A percentile compares a stretch with the other conserved stretches of the same genome.
Evolutionary conservation across 2,797 vertebrate species (phyloP).

Genomic region (Microtus agrestis): DNA sequence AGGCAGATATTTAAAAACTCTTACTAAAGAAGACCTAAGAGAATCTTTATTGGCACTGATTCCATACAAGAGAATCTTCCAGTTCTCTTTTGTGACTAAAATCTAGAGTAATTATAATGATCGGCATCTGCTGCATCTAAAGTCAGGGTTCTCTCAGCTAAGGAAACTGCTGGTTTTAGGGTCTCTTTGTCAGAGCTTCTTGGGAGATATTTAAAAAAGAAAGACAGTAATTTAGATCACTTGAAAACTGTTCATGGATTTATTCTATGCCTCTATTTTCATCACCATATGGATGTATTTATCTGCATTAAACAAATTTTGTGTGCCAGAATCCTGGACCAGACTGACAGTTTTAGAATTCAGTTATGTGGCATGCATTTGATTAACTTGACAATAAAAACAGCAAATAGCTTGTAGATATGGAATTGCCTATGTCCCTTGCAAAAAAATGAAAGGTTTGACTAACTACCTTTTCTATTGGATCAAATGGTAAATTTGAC

Average conservation of each 20-base stretch:
- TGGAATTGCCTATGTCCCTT: slow-evolving; percentile 15
- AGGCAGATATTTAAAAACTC: background rate
- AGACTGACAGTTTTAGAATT: slow-evolving; percentile 56
- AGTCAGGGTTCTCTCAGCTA: background rate
- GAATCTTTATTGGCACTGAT: background rate
- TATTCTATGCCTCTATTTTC: background rate
- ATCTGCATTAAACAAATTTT: slow-evolving; percentile 13
- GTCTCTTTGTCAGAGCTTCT: background rate
- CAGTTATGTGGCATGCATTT: slow-evolving; percentile 42
- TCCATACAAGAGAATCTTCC: background rate
- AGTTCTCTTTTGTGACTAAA: background rate
- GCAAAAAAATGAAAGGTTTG: slow-evolving; percentile 32
- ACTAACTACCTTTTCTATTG: slow-evolving; percentile 43
- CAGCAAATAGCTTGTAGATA: background rate
- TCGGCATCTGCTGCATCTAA: background rate
- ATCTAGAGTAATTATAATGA: background rate
- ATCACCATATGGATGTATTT: background rate
- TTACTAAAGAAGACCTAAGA: background rate
- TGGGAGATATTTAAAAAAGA: background rate
- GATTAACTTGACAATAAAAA: slow-evolving; percentile 59
- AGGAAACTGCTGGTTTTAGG: background rate
- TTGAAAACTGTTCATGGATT: background rate
- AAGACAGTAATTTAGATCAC: slow-evolving; percentile 1
- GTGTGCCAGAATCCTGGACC: background rate
- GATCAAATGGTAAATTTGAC: slow-evolving; percentile 61